Percentiles rank a stretch among this genome's conserved stretches.
Conservation (phyloP, 2,797 vertebrate genomes). For the Bufotes viridis region DNA sequence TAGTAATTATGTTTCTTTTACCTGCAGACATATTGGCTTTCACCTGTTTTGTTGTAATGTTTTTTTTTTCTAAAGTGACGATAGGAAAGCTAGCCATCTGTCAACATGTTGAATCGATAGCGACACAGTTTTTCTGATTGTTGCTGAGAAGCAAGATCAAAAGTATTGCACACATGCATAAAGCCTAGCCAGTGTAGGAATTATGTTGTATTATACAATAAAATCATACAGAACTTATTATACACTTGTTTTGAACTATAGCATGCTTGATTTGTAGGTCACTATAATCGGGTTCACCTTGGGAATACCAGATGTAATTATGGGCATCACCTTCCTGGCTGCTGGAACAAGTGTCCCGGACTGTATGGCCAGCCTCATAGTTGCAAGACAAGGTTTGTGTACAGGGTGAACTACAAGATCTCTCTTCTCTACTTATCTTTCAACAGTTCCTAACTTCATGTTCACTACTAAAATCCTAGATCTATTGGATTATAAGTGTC, state of each 20-base stretch:
- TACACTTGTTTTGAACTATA: not conserved
- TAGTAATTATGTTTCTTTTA: no score
- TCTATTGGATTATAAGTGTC: not conserved
- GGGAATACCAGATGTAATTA: conserved; percentile 96
- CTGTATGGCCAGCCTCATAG: conserved; percentile 97
- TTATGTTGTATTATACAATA: not conserved
- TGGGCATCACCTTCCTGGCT: conserved; percentile 97
- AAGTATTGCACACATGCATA: not conserved
- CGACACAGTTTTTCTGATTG: not conserved
- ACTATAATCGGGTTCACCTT: conserved; percentile 94
- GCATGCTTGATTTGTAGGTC: conserved; percentile 76
- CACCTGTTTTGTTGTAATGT: no score
- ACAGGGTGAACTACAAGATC: not conserved
- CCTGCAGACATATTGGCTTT: no score
- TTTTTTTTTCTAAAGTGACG: no score
- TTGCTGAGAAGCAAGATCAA: not conserved
- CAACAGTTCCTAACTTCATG: not conserved
- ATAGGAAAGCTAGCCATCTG: not conserved
- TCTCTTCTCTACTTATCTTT: not conserved
- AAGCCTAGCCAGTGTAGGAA: not conserved
- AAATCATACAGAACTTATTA: not conserved
- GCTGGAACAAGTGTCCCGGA: conserved; percentile 96
- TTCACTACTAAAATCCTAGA: not conserved
- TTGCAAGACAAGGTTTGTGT: conserved; percentile 90
- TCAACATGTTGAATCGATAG: not conserved